Conservation (phyloP, 1,140 invertebrate genomes). For the Ganaspis sp. region DNA sequence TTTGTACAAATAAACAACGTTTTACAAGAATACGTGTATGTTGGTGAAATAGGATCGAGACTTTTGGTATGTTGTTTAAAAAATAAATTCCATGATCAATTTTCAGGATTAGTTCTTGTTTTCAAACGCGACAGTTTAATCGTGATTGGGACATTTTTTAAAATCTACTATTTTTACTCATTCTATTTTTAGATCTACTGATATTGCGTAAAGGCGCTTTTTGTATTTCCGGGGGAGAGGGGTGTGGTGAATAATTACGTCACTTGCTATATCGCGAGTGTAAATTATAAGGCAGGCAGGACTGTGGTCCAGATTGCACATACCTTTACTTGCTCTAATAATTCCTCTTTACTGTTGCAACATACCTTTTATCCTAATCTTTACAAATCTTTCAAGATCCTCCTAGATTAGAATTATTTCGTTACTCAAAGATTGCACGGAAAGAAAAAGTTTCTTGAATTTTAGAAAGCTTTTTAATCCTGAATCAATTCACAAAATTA, state of each 20-base stretch:
- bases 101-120: neutral
- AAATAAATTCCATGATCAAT: no score
- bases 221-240: neutral
- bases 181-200: neutral
- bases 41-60: no score
- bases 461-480: no score
- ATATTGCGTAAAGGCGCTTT: neutral
- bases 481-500: no score
- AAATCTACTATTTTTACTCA: neutral
- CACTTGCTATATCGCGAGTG: neutral
- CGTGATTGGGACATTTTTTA: no score
- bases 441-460: no score
- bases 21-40: no score
- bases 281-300: conserved; percentile 8
- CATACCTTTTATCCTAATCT: conserved; percentile 43
- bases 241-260: conserved; percentile 1
- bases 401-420: neutral
- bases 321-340: conserved; percentile 62
- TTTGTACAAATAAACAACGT: no score
- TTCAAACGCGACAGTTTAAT: no score
- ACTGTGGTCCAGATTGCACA: conserved; percentile 39
- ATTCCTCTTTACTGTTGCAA: conserved; percentile 58
- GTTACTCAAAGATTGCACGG: no score
- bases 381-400: neutral
- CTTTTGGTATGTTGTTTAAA: no score